These are phyloP conservation scores for Triplophysa dalaica DNA, from an alignment of 2,113 vertebrate species.

Conservation along the genomic window DNA sequence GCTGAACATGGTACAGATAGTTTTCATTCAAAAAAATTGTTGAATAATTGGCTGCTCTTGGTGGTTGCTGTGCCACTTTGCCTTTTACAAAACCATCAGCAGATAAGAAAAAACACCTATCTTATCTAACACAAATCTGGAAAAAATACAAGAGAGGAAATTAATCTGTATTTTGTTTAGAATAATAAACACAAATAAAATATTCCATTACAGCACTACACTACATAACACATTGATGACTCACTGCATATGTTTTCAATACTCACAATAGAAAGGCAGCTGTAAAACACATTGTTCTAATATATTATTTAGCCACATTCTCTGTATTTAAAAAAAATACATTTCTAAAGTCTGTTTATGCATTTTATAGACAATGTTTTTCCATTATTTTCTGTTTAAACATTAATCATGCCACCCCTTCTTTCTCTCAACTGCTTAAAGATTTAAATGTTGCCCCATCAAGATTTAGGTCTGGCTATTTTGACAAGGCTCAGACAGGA, in stretches of 20 bases:
- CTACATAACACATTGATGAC: slow-evolving; percentile 63
- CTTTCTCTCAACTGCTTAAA: slow-evolving; percentile 63
- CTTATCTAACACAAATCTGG: background rate
- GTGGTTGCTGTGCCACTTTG: too few relatives aligned
- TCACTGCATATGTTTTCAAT: slow-evolving; percentile 78
- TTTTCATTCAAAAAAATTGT: too few relatives aligned
- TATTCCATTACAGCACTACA: slow-evolving; percentile 67
- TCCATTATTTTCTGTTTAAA: slow-evolving; percentile 97
- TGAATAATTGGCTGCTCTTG: too few relatives aligned
- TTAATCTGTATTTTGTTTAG: slow-evolving; percentile 74
- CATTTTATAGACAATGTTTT: slow-evolving; percentile 80
- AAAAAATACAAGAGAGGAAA: slow-evolving; percentile 60
- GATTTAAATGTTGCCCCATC: slow-evolving; percentile 73
- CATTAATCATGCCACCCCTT: slow-evolving; percentile 83
- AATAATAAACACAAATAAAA: slow-evolving; percentile 59
- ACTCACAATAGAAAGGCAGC: slow-evolving; percentile 80
- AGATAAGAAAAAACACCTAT: too few relatives aligned
- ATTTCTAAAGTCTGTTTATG: slow-evolving; percentile 59
- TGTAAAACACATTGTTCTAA: slow-evolving; percentile 81
- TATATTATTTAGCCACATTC: slow-evolving; percentile 90
- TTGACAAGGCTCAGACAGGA: slow-evolving; percentile 66
- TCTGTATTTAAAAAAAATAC: slow-evolving; percentile 72
- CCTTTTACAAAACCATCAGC: too few relatives aligned
- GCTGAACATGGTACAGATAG: background rate
- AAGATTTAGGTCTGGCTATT: slow-evolving; percentile 60